Base-by-base conservation (phyloP, 2,113 vertebrate genomes). In the Chionomys nivalis region DNA sequence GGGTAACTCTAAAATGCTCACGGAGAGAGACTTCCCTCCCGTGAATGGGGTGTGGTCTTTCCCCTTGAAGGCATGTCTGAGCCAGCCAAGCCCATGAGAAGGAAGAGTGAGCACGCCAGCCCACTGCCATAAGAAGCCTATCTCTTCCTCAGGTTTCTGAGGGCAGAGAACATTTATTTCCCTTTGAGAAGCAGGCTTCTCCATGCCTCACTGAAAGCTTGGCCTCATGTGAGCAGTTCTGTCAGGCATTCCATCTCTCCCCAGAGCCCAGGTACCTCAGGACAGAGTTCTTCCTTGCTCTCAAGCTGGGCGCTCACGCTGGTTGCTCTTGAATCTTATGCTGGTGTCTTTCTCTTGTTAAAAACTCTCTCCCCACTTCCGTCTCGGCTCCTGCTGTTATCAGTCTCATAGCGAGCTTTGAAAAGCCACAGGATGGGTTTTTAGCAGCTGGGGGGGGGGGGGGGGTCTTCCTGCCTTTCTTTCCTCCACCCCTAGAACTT, bases 381-480 rank as follows among this genome's bases (percentile, higher is more conserved):
- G 23, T 55, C 73, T 3, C 7, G 33, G 90, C 52, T 78, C 36
- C 72, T 28, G 28, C 24, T 75, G 7, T 49, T 9, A 7, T 5
- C 7, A 26, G 52, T 39, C 19, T 70, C 83, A 6, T 0, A 9
- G 8, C 19, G 39, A 36, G 42, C 92, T 83, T 55, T 78, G 81
- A 90, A 49, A 94, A 93, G 83, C 87, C 87, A 83, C 89, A 95
- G 70, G n/a, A 31, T 36, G 21, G 70, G 55, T 73, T 76, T 85
- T 78, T 79, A 88, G 73, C 90, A 70, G 19, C n/a, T 55, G n/a
- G 16, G 31, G 87, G 78, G 39, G 19, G 33, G 47, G n/a, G 16
- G 31, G 87, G 78, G 39, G 52, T 89, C 96, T 96, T 96, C 70
- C 85, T 94, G 68, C 58, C 68, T 76, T 73, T 65, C 70, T 78